Evolutionary conservation across 2,113 vertebrate species (phyloP).

Genomic region (Sorex araneus): DNA sequence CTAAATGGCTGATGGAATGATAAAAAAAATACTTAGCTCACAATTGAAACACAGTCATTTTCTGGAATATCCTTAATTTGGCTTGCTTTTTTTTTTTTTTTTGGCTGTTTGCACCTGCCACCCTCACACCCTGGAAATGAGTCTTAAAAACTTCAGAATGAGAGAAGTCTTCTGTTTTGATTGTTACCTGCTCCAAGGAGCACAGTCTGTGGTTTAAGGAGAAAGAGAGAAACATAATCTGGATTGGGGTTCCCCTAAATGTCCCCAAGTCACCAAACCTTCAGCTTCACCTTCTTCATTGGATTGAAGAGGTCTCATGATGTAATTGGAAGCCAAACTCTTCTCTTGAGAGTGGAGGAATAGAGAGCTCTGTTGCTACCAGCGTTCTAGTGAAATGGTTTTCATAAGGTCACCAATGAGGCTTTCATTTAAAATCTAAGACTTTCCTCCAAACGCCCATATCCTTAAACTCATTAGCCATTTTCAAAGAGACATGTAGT

Average conservation of each 20-base stretch:
- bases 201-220: constrained; percentile 1
- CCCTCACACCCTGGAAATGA: constrained; percentile 14
- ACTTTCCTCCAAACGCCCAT: constrained; percentile 67
- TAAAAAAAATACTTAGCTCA: too few relatives aligned
- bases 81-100: neutral
- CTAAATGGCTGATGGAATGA: too few relatives aligned
- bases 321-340: neutral
- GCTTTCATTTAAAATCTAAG: constrained; percentile 73
- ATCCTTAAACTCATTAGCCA: constrained; percentile 76
- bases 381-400: constrained; percentile 25
- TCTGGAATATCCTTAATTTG: too few relatives aligned
- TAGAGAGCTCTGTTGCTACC: neutral
- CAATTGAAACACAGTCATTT: too few relatives aligned
- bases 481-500: constrained; percentile 70
- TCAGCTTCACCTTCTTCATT: neutral
- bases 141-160: neutral
- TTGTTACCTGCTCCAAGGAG: neutral
- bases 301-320: neutral
- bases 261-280: constrained; percentile 17
- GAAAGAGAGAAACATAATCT: constrained; percentile 7
- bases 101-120: constrained; percentile 51
- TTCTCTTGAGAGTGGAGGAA: constrained; percentile 48
- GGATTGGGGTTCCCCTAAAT: neutral
- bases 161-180: neutral
- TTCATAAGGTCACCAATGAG: constrained; percentile 70